phyloP scores from a whole-genome alignment of 2,888 invertebrate genomes.

The Laspeyria flexula region DNA sequence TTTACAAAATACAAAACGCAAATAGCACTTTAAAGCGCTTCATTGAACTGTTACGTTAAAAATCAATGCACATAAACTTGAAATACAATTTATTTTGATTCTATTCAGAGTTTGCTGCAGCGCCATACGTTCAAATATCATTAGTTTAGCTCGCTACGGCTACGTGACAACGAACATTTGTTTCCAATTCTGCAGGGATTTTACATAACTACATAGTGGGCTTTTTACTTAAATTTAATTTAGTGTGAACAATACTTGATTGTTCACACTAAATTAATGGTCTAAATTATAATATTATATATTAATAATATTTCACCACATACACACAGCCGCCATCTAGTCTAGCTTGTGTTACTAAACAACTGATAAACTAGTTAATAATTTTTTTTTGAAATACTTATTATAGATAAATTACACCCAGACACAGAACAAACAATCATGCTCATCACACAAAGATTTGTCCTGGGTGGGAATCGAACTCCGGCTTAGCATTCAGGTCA shows the following conservation, averaged over 20 bases:
- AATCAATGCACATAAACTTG: conserved; percentile 12
- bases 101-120: conserved; percentile 25
- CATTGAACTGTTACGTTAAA: conserved; percentile 4
- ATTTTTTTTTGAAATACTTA: too few relatives aligned
- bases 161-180: conserved; percentile 58
- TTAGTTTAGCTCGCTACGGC: conserved; percentile 40
- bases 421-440: too few relatives aligned
- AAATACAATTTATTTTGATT: conserved; percentile 22
- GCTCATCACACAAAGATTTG: too few relatives aligned
- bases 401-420: too few relatives aligned
- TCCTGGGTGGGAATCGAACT: too few relatives aligned
- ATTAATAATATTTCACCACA: too few relatives aligned
- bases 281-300: neutral
- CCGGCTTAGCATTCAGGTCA: too few relatives aligned
- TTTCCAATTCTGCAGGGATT: conserved; percentile 53
- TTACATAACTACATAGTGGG: conserved; percentile 43
- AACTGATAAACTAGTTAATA: too few relatives aligned
- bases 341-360: too few relatives aligned
- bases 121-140: conserved; percentile 48
- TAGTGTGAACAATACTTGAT: too few relatives aligned
- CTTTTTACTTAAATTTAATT: conserved; percentile 30
- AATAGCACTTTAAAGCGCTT: conserved; percentile 2
- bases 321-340: too few relatives aligned
- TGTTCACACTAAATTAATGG: neutral
- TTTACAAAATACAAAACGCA: neutral